These are phyloP conservation scores for Limnephilus rhombicus DNA, from an alignment of 2,888 invertebrate species.

Conservation along the genomic window DNA sequence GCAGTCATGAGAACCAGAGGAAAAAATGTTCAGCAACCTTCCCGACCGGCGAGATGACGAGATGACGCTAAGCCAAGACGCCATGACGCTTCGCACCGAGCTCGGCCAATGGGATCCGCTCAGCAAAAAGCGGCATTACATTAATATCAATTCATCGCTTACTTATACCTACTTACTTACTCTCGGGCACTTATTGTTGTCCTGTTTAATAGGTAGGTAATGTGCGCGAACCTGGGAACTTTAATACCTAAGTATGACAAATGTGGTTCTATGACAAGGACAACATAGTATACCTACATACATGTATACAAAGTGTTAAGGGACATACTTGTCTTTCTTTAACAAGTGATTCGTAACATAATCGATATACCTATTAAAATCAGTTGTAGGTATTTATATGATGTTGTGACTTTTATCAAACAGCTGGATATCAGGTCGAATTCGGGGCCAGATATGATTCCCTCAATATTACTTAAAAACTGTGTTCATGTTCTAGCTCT, in stretches of 20 bases:
- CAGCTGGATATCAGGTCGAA: too few species aligned
- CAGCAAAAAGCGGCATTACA: not conserved
- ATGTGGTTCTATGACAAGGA: too few species aligned
- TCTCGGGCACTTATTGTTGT: not conserved
- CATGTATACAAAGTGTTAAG: too few species aligned
- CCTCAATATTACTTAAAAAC: too few species aligned
- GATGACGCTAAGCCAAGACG: not conserved
- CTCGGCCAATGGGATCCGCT: not conserved
- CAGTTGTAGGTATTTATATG: too few species aligned
- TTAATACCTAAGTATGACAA: not conserved
- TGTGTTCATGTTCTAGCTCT: too few species aligned
- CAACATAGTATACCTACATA: too few species aligned
- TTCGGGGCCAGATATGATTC: too few species aligned
- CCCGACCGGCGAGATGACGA: not conserved
- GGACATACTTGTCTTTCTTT: too few species aligned
- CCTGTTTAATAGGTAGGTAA: not conserved
- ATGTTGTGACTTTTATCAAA: too few species aligned
- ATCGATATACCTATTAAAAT: too few species aligned
- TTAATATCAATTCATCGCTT: slow-evolving; percentile 16
- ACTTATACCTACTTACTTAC: not conserved
- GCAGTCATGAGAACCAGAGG: not conserved
- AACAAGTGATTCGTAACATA: too few species aligned
- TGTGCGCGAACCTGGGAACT: not conserved
- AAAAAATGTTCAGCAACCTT: not conserved
- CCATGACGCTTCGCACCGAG: not conserved